Evolutionary conservation across 2,113 vertebrate species (phyloP).

Genomic region (Sorex fumeus): DNA sequence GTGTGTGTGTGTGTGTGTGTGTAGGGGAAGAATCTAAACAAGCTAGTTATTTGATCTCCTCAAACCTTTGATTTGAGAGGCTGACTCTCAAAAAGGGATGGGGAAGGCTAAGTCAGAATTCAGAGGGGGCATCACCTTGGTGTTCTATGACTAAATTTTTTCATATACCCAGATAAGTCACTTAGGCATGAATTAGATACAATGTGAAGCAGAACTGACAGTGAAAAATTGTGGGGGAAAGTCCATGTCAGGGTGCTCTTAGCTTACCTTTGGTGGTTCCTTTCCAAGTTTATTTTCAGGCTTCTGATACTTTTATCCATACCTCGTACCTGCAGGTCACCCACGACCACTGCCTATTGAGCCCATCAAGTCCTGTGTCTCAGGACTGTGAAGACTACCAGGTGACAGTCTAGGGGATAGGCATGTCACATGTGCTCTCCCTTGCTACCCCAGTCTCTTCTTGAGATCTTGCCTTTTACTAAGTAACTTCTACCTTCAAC

Average conservation of each 20-base stretch:
- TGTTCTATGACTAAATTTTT: neutral
- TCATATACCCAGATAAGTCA: neutral
- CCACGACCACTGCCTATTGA: neutral
- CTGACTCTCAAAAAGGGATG: neutral
- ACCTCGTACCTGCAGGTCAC: neutral
- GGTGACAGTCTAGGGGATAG: neutral
- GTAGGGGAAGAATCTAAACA: conserved; percentile 10
- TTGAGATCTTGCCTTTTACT: neutral
- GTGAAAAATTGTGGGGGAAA: neutral
- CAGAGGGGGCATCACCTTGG: neutral
- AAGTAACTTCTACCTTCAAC: neutral
- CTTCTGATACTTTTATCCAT: neutral
- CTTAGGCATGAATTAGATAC: neutral
- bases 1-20: too few species aligned
- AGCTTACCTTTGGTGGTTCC: neutral
- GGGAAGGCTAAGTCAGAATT: conserved; percentile 36
- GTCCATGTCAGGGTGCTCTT: neutral
- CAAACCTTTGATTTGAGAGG: conserved; percentile 33
- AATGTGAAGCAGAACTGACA: neutral
- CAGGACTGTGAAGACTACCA: neutral
- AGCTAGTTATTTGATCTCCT: conserved; percentile 58
- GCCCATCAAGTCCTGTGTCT: neutral
- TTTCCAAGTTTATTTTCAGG: neutral
- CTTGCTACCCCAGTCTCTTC: neutral
- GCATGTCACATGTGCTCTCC: neutral